phyloP scores from a whole-genome alignment of 2,888 invertebrate genomes.

The Caenorhabditis afra region DNA sequence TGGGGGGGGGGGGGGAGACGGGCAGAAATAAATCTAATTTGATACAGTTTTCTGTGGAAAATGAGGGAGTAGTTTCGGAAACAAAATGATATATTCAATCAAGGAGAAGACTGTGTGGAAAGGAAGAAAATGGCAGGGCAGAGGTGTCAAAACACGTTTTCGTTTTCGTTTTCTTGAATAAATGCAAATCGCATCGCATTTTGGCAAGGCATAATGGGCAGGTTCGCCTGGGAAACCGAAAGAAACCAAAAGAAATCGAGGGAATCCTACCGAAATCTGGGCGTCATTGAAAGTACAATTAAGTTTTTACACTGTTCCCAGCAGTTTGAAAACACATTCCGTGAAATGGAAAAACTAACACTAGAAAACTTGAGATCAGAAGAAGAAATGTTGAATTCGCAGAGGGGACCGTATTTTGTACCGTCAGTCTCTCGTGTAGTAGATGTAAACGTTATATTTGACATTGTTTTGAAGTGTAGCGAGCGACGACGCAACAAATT shows the following conservation, averaged over 20 bases:
- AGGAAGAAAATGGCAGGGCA: background rate
- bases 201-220: background rate
- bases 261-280: too few species aligned
- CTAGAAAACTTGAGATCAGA: background rate
- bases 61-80: background rate
- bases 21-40: conserved; percentile 10
- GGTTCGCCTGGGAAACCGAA: background rate
- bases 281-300: too few species aligned
- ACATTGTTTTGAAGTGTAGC: background rate
- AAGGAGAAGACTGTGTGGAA: background rate
- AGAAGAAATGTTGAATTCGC: background rate
- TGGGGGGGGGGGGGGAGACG: too few species aligned
- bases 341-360: too few species aligned
- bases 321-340: too few species aligned
- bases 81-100: background rate
- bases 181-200: conserved; percentile 1
- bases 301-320: too few species aligned
- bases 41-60: background rate
- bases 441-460: background rate
- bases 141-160: background rate
- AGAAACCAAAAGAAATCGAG: too few species aligned
- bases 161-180: background rate
- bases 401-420: background rate
- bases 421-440: too few species aligned
- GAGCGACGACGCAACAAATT: conserved; percentile 28